Conservation (phyloP, 2,888 invertebrate genomes). For the Augiades crinisus region DNA sequence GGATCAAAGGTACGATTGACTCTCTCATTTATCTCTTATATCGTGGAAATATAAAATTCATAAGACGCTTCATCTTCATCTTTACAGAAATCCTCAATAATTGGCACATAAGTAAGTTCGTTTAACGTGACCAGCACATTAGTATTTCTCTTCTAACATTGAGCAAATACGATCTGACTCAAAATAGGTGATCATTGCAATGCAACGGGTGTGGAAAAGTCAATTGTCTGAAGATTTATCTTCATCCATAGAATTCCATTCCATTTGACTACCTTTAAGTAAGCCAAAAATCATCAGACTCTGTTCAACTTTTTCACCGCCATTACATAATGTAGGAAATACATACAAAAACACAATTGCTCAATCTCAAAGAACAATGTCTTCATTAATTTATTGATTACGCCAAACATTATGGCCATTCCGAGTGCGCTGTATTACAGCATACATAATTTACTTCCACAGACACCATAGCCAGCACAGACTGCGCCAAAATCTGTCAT, state of each 20-base stretch:
- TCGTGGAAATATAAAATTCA: slow-evolving; percentile 44
- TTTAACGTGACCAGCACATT: slow-evolving; percentile 58
- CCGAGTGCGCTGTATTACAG: too few species aligned
- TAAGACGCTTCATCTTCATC: slow-evolving; percentile 40
- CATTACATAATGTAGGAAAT: background rate
- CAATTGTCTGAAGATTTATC: background rate
- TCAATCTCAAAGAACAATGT: background rate
- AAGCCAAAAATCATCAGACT: too few species aligned
- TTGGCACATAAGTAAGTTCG: slow-evolving; percentile 53
- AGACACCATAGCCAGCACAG: too few species aligned
- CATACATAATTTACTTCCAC: too few species aligned
- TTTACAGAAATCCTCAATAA: slow-evolving; percentile 34
- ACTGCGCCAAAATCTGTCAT: too few species aligned
- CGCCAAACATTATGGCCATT: background rate
- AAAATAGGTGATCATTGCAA: background rate
- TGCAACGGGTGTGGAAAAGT: background rate
- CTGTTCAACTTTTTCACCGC: background rate
- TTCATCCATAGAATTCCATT: too few species aligned
- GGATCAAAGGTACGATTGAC: slow-evolving; percentile 30
- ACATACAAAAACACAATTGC: slow-evolving; percentile 6
- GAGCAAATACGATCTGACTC: slow-evolving; percentile 37
- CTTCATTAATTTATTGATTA: background rate
- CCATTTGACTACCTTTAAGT: background rate
- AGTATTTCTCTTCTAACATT: slow-evolving; percentile 35
- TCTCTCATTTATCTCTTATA: slow-evolving; percentile 26